Conservation (phyloP, 2,888 invertebrate genomes). For the Chorisops tibialis region DNA sequence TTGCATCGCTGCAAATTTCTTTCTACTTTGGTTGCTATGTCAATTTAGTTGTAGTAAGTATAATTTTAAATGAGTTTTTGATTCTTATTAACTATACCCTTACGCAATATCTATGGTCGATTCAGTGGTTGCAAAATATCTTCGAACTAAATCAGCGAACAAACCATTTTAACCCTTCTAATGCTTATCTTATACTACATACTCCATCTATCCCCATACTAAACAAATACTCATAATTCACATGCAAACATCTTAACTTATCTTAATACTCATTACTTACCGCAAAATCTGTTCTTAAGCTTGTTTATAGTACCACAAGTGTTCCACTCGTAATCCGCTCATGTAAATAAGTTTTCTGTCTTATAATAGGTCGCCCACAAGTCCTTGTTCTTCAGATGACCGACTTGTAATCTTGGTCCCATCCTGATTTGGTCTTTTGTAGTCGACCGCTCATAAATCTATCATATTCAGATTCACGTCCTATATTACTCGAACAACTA, state of each 20-base stretch:
- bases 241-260: conserved; percentile 26
- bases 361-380: conserved; percentile 19
- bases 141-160: background rate
- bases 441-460: conserved; percentile 28
- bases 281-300: conserved; percentile 25
- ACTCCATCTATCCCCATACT: background rate
- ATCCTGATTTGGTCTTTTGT: conserved; percentile 11
- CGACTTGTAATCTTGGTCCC: background rate
- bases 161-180: conserved; percentile 10
- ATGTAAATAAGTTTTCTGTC: conserved; percentile 19
- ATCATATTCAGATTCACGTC: conserved; percentile 26
- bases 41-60: too few species aligned
- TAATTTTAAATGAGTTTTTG: too few species aligned
- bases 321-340: conserved; percentile 21
- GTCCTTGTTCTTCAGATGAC: conserved; percentile 17
- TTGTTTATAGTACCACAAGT: conserved; percentile 23
- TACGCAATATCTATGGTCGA: too few species aligned
- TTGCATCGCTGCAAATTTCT: too few species aligned
- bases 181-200: conserved; percentile 1
- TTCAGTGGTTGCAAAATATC: too few species aligned
- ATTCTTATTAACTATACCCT: too few species aligned
- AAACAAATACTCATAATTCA: conserved; percentile 22
- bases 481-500: background rate
- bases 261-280: conserved; percentile 26
- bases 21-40: too few species aligned